Evolutionary conservation across 2,888 invertebrate species (phyloP), one percentile per base, ranked within the genome.

Genomic region (Drosophila barbarae): DNA sequence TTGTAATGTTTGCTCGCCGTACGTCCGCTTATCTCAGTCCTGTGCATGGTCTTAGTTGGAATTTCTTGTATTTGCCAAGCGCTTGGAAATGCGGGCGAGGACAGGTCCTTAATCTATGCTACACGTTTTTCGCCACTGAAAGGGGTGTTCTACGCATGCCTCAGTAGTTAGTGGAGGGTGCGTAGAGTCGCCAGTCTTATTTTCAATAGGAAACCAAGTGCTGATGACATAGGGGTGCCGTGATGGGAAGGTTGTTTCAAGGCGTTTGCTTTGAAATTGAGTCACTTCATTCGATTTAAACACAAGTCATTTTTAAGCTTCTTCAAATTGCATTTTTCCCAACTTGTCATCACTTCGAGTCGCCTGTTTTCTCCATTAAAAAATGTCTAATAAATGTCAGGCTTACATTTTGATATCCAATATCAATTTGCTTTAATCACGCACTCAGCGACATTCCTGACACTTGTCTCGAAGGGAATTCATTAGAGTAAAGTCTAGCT

Each of bases 351-450:
- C 7, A 9, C 9, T n/a, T 28, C 8, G 13, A 36, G 50, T 49
- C 28, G 28, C 32, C 10, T 51, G 46, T 30, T 34, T 13, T 23
- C 42, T 26, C 12, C 18, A 8, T 15, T 12, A 18, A 30, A 32
- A 32, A 46, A 61, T 78, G 84, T 83, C 78, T 60, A 78, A 83
- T 78, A 83, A 71, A 59, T 63, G 78, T 83, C 78, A 83, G 50
- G 60, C 59, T 52, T 69, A 54, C 66, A 41, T 71, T 59, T 68
- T 69, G 80, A 77, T 69, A 71, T 74, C 32, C 63, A 74, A 72
- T 71, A 74, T 63, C 47, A 55, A 41, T 54, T 55, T 36, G 36
- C 52, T 39, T 41, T 41, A 69, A 65, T 52, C 55, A 53, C 49
- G 55, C 50, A 65, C 54, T 57, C 44, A 35, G 38, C 38, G 71